phyloP scores from a whole-genome alignment of 92 coral and sea anemone genomes.

The Umimayanthus kanabou region DNA sequence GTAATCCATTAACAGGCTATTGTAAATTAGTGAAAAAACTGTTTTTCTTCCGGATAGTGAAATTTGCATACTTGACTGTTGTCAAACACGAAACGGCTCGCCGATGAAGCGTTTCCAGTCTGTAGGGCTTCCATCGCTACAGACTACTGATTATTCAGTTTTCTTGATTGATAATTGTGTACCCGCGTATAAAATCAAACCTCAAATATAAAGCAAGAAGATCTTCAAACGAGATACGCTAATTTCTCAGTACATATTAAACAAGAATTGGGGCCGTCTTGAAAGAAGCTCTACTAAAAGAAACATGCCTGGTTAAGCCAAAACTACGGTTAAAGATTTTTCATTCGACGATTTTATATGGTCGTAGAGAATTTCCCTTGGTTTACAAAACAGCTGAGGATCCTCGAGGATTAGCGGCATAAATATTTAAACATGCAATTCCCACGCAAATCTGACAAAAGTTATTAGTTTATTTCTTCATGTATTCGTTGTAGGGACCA shows the following conservation, averaged over 20 bases:
- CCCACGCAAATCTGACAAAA: slow-evolving; percentile 27
- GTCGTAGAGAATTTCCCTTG: not conserved
- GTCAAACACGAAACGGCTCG: not conserved
- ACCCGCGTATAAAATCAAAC: slow-evolving; percentile 23
- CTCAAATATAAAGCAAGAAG: slow-evolving; percentile 9
- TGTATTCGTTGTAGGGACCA: not conserved
- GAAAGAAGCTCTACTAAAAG: not conserved
- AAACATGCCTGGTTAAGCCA: too few species aligned
- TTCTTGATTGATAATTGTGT: slow-evolving; percentile 7
- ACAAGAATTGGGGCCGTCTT: not conserved
- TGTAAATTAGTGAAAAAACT: slow-evolving; percentile 15
- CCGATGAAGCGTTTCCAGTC: not conserved
- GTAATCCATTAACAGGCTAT: slow-evolving; percentile 34
- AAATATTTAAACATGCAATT: slow-evolving; percentile 37
- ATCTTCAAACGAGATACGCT: slow-evolving; percentile 18
- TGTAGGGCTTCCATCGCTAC: not conserved
- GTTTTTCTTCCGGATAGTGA: slow-evolving; percentile 14
- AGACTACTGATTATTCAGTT: not conserved
- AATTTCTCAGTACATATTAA: not conserved
- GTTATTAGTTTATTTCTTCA: not conserved
- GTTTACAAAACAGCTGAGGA: slow-evolving; percentile 26
- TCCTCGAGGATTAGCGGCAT: not conserved
- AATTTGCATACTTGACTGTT: slow-evolving; percentile 32
- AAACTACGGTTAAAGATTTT: not conserved
- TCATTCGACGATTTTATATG: not conserved